A percentile compares a stretch with the other conserved stretches of the same genome.
Evolutionary conservation across 2,888 invertebrate species (phyloP).

Genomic region (Oscheius sp.): DNA sequence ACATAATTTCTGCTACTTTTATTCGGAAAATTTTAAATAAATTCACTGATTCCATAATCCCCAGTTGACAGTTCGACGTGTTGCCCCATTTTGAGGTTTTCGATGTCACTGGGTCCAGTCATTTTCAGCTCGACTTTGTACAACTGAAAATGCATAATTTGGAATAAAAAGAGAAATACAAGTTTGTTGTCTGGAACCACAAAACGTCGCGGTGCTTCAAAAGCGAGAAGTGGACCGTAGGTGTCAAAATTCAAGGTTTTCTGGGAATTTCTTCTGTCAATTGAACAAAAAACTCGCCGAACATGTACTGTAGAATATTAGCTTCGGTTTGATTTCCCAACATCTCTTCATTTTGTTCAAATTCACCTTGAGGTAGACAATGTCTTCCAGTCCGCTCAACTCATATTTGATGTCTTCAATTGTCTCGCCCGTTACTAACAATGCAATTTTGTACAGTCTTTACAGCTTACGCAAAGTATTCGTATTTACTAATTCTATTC

Average conservation of each 20-base stretch:
- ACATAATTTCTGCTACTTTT: no score
- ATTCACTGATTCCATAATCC: slow-evolving; percentile 1
- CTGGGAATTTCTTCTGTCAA: background rate
- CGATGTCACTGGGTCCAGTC: background rate
- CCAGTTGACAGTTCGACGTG: background rate
- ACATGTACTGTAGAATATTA: background rate
- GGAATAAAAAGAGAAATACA: background rate
- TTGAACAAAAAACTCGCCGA: background rate
- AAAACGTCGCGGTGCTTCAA: background rate
- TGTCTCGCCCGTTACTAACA: slow-evolving; percentile 6
- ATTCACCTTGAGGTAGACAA: background rate
- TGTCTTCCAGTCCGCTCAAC: background rate
- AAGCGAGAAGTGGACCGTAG: background rate
- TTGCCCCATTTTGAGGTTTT: background rate
- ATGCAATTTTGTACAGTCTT: background rate
- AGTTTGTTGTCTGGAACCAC: background rate
- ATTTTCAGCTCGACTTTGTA: background rate
- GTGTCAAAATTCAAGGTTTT: background rate
- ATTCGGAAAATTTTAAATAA: background rate
- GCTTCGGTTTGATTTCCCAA: slow-evolving; percentile 5
- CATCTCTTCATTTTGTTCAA: slow-evolving; percentile 5
- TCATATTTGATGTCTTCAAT: background rate
- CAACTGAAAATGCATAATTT: background rate
- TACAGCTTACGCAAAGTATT: background rate
- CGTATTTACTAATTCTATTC: slow-evolving; percentile 1